Conservation (phyloP, 2,888 invertebrate genomes). For the Amphipyra berbera region DNA sequence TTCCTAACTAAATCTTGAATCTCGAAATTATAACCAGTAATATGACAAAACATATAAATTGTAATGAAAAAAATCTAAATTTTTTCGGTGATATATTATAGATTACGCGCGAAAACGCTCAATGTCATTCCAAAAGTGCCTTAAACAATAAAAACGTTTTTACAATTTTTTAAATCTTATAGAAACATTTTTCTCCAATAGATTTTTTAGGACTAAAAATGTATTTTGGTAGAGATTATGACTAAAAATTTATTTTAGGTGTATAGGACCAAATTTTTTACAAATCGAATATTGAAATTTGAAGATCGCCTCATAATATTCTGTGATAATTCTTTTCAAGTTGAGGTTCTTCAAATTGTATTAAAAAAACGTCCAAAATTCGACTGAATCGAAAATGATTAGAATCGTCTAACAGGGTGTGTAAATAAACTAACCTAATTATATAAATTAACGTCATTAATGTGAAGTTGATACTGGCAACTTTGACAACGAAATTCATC, state of each 20-base stretch:
- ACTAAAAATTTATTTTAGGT: slow-evolving; percentile 51
- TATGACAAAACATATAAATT: slow-evolving; percentile 56
- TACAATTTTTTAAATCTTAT: slow-evolving; percentile 52
- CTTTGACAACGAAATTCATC: slow-evolving; percentile 13
- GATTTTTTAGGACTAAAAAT: slow-evolving; percentile 67
- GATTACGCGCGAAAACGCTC: slow-evolving; percentile 73
- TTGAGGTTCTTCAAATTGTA: slow-evolving; percentile 86
- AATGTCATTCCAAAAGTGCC: slow-evolving; percentile 87
- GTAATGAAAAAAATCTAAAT: slow-evolving; percentile 54
- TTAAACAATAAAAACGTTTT: slow-evolving; percentile 62
- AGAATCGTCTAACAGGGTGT: slow-evolving; percentile 63
- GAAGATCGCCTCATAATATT: slow-evolving; percentile 86
- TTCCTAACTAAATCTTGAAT: slow-evolving; percentile 67
- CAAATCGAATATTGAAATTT: slow-evolving; percentile 68
- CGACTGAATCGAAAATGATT: slow-evolving; percentile 66
- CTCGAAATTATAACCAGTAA: slow-evolving; percentile 68
- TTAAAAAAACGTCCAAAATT: slow-evolving; percentile 46
- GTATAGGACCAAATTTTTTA: slow-evolving; percentile 56
- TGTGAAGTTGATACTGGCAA: slow-evolving; percentile 45
- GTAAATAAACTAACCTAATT: slow-evolving; percentile 64
- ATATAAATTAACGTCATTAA: slow-evolving; percentile 42
- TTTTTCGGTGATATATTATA: slow-evolving; percentile 69
- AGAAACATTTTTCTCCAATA: slow-evolving; percentile 63
- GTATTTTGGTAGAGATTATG: slow-evolving; percentile 60
- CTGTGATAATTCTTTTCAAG: slow-evolving; percentile 89